Percentiles rank a stretch among this genome's conserved stretches.
Conservation (phyloP, 1,140 invertebrate genomes). For the Drosophila nannoptera region DNA sequence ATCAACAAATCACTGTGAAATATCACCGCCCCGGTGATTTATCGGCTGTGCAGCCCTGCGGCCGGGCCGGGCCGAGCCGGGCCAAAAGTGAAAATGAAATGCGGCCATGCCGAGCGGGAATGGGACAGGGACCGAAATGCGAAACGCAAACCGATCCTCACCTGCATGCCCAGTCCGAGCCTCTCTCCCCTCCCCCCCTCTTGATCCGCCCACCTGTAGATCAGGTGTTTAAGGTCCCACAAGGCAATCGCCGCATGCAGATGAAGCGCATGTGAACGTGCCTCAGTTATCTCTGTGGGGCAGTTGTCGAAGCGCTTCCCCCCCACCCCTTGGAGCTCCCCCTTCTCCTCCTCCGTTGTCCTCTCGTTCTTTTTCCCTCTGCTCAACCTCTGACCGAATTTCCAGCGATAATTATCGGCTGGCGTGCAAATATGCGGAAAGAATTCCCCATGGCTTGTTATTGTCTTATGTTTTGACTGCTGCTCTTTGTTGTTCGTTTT, state of each 20-base stretch:
- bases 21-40: constrained; percentile 34
- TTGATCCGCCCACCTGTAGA: constrained; percentile 32
- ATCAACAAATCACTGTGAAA: constrained; percentile 40
- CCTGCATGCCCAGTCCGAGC: no score
- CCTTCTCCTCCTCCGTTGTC: not conserved
- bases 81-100: constrained; percentile 65
- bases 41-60: constrained; percentile 33
- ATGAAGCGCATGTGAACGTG: constrained; percentile 44
- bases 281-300: constrained; percentile 27
- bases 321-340: not conserved
- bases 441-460: constrained; percentile 43
- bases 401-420: constrained; percentile 71
- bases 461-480: constrained; percentile 36
- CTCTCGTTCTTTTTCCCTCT: not conserved
- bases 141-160: constrained; percentile 30
- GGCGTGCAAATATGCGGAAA: constrained; percentile 74
- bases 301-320: constrained; percentile 3
- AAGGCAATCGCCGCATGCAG: constrained; percentile 63
- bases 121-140: constrained; percentile 1
- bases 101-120: constrained; percentile 22
- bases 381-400: constrained; percentile 74
- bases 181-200: no score
- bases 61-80: constrained; percentile 19
- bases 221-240: constrained; percentile 64
- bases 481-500: constrained; percentile 27